A percentile compares a stretch with the other conserved stretches of the same genome.
These are phyloP conservation scores for Athetis lepigone DNA, from an alignment of 2,888 invertebrate genomes.

Conservation along the genomic window DNA sequence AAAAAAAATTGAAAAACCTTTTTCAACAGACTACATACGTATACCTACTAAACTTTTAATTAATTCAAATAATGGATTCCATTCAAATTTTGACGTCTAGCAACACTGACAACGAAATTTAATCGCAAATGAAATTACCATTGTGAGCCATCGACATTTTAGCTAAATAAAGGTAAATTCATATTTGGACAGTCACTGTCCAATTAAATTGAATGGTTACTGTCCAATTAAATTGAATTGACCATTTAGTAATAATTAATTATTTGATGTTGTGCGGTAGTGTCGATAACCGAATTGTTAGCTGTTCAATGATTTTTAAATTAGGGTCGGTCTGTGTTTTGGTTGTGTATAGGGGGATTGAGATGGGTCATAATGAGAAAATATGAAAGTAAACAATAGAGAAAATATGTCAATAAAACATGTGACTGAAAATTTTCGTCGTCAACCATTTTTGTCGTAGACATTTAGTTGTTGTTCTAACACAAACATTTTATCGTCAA, in stretches of 20 bases:
- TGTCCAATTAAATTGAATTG: slow-evolving; percentile 26
- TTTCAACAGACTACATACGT: neutral
- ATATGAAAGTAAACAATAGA: neutral
- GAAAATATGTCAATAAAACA: too few species aligned
- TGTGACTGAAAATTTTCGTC: too few species aligned
- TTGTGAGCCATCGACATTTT: slow-evolving; percentile 45
- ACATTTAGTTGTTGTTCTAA: too few species aligned
- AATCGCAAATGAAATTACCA: slow-evolving; percentile 68
- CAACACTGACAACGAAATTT: slow-evolving; percentile 51
- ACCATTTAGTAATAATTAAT: slow-evolving; percentile 36
- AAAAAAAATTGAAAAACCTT: neutral
- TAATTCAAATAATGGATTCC: slow-evolving; percentile 20
- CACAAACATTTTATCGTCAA: too few species aligned
- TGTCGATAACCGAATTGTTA: slow-evolving; percentile 10
- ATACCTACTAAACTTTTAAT: slow-evolving; percentile 25
- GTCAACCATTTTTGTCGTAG: too few species aligned
- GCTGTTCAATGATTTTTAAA: slow-evolving; percentile 10
- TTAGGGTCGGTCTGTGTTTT: neutral
- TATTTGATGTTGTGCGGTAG: slow-evolving; percentile 22
- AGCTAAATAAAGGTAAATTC: slow-evolving; percentile 45
- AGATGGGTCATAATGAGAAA: neutral
- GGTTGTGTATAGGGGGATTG: neutral
- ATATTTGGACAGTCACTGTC: slow-evolving; percentile 35
- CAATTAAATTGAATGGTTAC: slow-evolving; percentile 27
- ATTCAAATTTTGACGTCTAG: slow-evolving; percentile 35